phyloP scores from a whole-genome alignment of 2,888 invertebrate species.

The Polyommatus iphigenia region DNA sequence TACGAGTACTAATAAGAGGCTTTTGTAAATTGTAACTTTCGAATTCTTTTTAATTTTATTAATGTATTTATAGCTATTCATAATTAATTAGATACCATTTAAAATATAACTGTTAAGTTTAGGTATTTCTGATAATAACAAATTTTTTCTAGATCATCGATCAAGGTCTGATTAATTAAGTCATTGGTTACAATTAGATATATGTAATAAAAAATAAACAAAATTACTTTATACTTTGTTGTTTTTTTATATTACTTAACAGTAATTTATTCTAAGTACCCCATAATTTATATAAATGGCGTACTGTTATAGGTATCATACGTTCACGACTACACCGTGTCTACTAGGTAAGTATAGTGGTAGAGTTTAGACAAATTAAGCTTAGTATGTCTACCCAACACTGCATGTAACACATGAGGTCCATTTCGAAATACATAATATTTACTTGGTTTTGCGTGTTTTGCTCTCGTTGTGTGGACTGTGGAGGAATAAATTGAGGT shows the following conservation, averaged over 20 bases:
- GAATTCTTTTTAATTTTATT: neutral
- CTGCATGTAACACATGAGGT: neutral
- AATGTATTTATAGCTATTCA: neutral
- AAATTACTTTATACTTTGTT: neutral
- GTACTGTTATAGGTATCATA: no score
- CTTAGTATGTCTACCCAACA: neutral
- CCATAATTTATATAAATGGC: neutral
- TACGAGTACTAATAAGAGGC: neutral
- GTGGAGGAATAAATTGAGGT: neutral
- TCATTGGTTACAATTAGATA: neutral
- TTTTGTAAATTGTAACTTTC: neutral
- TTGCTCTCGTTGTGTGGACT: neutral
- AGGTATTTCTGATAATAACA: neutral
- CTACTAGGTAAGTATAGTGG: no score
- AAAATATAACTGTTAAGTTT: neutral
- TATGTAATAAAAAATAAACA: neutral
- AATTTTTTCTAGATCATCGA: neutral
- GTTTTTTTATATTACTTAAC: neutral
- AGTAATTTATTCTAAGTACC: neutral
- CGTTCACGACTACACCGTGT: no score
- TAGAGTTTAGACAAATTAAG: no score
- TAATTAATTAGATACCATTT: neutral
- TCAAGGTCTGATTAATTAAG: constrained; percentile 6
- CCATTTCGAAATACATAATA: neutral
- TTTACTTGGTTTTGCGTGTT: neutral